Conservation (phyloP, 2,113 vertebrate species). For the Vombatus ursinus region DNA sequence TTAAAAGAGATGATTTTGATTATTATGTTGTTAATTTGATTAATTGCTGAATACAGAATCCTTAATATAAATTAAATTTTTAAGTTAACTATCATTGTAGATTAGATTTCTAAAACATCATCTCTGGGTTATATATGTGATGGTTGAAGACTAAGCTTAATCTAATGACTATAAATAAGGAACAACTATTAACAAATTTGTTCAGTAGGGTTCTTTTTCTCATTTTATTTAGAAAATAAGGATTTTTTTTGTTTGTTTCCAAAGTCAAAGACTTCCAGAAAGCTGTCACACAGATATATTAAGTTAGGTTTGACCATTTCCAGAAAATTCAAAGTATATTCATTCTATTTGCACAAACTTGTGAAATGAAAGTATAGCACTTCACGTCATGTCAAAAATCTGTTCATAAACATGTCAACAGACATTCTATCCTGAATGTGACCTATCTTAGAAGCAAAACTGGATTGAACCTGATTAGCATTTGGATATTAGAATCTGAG, state of each 20-base stretch:
- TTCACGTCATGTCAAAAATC: neutral
- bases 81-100: neutral
- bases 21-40: neutral
- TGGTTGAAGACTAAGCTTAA: neutral
- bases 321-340: neutral
- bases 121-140: neutral
- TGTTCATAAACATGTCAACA: neutral
- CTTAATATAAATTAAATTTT: neutral
- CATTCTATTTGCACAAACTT: neutral
- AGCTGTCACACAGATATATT: neutral
- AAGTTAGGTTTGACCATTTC: neutral
- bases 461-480: neutral
- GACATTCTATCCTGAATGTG: neutral
- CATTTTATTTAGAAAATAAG: neutral
- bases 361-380: neutral
- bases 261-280: neutral
- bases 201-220: neutral
- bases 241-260: neutral
- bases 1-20: neutral
- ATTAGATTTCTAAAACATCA: neutral
- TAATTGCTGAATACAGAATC: neutral
- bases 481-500: neutral
- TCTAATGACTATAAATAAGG: neutral
- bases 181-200: neutral
- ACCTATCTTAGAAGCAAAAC: neutral